phyloP scores from a whole-genome alignment of 1,140 invertebrate genomes.

The Euura lappo region DNA sequence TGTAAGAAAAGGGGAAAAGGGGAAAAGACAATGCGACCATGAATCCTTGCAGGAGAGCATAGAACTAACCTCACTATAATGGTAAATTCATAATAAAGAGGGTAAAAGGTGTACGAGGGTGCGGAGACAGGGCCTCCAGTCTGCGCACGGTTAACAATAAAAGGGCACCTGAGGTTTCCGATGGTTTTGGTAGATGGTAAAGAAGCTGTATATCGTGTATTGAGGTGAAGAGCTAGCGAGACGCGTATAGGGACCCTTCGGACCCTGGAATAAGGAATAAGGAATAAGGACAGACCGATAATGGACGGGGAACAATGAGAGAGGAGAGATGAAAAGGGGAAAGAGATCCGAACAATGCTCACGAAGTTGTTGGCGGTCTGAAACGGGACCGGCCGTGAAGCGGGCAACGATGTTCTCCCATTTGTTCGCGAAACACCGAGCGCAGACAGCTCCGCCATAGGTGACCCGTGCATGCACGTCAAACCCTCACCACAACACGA shows the following conservation, averaged over 20 bases:
- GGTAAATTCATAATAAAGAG: slow-evolving; percentile 12
- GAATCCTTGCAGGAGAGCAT: neutral
- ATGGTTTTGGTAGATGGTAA: neutral
- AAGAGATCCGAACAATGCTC: neutral
- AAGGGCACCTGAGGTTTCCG: neutral
- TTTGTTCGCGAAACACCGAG: slow-evolving; percentile 59
- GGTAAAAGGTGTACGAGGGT: slow-evolving; percentile 25
- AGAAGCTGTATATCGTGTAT: too few relatives aligned
- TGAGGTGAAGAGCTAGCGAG: too few relatives aligned
- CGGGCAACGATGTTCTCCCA: slow-evolving; percentile 46
- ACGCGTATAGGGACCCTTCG: too few relatives aligned
- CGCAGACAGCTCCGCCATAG: slow-evolving; percentile 44
- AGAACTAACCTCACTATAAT: neutral
- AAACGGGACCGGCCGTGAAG: neutral
- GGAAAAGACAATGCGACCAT: slow-evolving; percentile 14
- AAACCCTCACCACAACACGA: neutral
- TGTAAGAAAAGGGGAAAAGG: neutral
- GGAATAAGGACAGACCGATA: too few relatives aligned
- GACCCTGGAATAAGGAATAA: too few relatives aligned
- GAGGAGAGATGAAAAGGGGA: neutral
- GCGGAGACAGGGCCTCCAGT: neutral
- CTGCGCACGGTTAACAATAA: neutral
- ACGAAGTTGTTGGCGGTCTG: neutral
- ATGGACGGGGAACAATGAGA: too few relatives aligned
- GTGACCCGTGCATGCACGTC: too few relatives aligned